Percentiles rank a stretch among this genome's conserved stretches.
These are phyloP conservation scores for Liolophura sinensis DNA, from an alignment of 1,140 invertebrate genomes.

Conservation along the genomic window DNA sequence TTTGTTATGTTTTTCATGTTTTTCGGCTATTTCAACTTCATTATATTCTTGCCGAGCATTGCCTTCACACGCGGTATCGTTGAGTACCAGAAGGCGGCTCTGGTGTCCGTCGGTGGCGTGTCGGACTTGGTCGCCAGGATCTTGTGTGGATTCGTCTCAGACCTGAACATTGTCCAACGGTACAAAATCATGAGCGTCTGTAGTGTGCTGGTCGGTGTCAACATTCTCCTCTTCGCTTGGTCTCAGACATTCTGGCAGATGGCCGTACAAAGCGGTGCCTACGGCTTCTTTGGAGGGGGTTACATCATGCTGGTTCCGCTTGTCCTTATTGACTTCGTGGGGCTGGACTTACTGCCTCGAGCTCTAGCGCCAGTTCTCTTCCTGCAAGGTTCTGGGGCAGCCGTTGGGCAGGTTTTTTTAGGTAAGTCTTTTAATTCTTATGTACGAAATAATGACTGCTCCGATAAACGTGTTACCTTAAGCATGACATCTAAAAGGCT, in stretches of 20 bases:
- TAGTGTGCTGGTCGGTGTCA: slow-evolving; percentile 26
- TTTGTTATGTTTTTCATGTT: slow-evolving; percentile 38
- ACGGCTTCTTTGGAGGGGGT: slow-evolving; percentile 43
- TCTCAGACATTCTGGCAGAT: slow-evolving; percentile 33
- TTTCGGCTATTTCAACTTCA: slow-evolving; percentile 47
- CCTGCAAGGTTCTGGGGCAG: slow-evolving; percentile 41
- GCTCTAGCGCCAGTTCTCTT: slow-evolving; percentile 38
- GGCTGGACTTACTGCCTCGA: slow-evolving; percentile 33
- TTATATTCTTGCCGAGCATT: slow-evolving; percentile 41
- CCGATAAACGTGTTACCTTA: no score
- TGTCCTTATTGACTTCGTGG: slow-evolving; percentile 45
- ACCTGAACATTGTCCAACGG: slow-evolving; percentile 28
- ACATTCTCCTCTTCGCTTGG: slow-evolving; percentile 25
- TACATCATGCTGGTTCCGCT: slow-evolving; percentile 35
- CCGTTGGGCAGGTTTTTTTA: slow-evolving; percentile 41
- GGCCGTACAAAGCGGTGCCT: slow-evolving; percentile 30
- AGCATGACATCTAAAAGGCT: no score
- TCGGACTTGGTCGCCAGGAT: slow-evolving; percentile 41
- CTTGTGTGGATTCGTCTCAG: slow-evolving; percentile 31
- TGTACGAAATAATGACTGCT: background rate
- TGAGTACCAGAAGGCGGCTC: slow-evolving; percentile 33
- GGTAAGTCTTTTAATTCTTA: slow-evolving; percentile 24
- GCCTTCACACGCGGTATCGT: slow-evolving; percentile 19
- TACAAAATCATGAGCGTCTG: slow-evolving; percentile 37
- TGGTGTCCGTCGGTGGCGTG: slow-evolving; percentile 39